Base-by-base conservation (phyloP, 2,113 vertebrate species). In the Toxostoma redivivum region DNA sequence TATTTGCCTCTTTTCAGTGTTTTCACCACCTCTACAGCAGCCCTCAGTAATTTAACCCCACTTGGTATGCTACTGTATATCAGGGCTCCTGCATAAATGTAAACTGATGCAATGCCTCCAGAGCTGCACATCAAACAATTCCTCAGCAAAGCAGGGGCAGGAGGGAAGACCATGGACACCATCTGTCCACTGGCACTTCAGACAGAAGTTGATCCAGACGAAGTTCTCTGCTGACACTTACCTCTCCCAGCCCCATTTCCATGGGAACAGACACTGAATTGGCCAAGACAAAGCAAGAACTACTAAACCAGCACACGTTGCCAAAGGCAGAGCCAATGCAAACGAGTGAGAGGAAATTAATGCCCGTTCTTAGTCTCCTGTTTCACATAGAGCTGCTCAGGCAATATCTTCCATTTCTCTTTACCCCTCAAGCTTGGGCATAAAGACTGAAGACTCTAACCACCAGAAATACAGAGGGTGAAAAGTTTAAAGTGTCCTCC, bases 211-310 rank as follows among this genome's bases (percentile, higher is more conserved):
- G 92, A 92, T 77, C 64, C 86, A 81, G 53, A 71, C 0, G 0
- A 86, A 88, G 69, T 54, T 94, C 81, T 94, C 72, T 2, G 16
- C 79, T 90, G 76, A 74, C 64, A 96, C 45, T 85, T 56, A 64
- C 76, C 50, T 86, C 48, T 94, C 95, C 79, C 56, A 92, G 28
- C n/a, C 69, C 44, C 61, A 95, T 92, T 90, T 95, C 94, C 90
- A 95, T 69, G 92, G 94, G 92, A 96, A 95, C 82, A 95, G 96
- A 90, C 88, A 88, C 31, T 65, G 47, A 48, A 78, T 2, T 30
- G 69, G 85, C 93, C 91, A 93, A 88, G 90, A 89, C 82, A 95
- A 94, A 95, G 90, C 60, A 64, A 92, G 76, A 90, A 64, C 81
- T 64, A 61, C 66, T 58, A 94, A 83, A 64, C 64, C 38, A 2